Conservation (phyloP, 1,140 invertebrate genomes). For the Cardiocondyla obscurior region DNA sequence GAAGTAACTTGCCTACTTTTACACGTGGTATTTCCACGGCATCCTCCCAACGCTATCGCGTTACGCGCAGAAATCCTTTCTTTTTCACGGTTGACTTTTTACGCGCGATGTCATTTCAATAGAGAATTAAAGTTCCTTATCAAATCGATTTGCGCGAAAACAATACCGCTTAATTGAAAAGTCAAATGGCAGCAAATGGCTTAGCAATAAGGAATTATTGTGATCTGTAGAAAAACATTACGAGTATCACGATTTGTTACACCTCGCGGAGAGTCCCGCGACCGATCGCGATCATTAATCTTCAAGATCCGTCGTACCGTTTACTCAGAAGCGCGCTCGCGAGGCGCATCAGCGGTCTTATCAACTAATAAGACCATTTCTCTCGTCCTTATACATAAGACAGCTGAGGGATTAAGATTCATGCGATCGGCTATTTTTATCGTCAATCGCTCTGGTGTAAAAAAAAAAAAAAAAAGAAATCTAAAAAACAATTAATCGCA, state of each 20-base stretch:
- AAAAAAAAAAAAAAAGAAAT: not conserved
- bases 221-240: conserved; percentile 3
- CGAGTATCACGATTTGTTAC: conserved; percentile 36
- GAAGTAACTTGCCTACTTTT: conserved; percentile 23
- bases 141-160: not conserved
- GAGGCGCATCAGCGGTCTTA: conserved; percentile 32
- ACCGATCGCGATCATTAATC: conserved; percentile 47
- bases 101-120: not conserved
- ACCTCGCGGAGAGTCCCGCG: not conserved
- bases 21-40: not conserved
- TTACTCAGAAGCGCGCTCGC: conserved; percentile 36
- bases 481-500: not conserved
- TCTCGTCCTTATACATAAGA: conserved; percentile 37
- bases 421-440: conserved; percentile 63
- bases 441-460: conserved; percentile 71
- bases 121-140: not conserved
- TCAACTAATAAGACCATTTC: conserved; percentile 4
- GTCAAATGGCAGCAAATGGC: conserved; percentile 6
- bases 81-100: not conserved
- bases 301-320: conserved; percentile 36
- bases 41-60: not conserved
- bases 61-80: not conserved
- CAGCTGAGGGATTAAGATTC: conserved; percentile 58
- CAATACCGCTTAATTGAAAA: conserved; percentile 13
- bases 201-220: not conserved